Evolutionary conservation across 1,140 invertebrate species (phyloP), one percentile per base, ranked within the genome.

Genomic region (Meloidogyne floridensis): DNA sequence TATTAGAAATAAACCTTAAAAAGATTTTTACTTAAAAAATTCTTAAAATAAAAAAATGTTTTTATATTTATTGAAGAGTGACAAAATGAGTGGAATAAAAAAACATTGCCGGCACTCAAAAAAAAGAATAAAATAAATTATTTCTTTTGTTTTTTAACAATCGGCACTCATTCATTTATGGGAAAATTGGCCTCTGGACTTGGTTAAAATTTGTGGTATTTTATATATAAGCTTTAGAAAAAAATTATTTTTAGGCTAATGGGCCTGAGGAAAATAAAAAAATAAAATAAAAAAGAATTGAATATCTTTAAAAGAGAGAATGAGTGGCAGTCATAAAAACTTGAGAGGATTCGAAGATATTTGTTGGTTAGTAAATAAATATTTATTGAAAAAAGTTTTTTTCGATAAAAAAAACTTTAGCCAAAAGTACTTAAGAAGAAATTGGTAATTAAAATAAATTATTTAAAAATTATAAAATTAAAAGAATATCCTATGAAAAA

Each of bases 221-320:
- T 32, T 32, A 8, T 47, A 47, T 6, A 47, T 6, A 65, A 65
- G 59, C n/a, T n/a, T 65, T 47, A 7, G n/a, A 65, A 65, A 65
- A 59, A 65, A 65, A 65, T 65, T 65, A 65, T 65, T 65, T 65
- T 65, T 65, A 65, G 59, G 59, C n/a, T 65, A 65, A 65, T 65
- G 59, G 59, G 59, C n/a, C 59, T 65, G 3, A 8, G 13, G n/a
- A 4, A 65, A 65, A n/a, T n/a, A n/a, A 65, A 65, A n/a, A 65
- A 5, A 65, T n/a, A n/a, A n/a, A 5, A 3, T 11, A 2, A n/a
- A n/a, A n/a, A n/a, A 65, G 1, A 65, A 65, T 2, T 5, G 13
- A 59, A 15, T 59, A 4, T 3, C 2, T 59, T 59, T 15, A 15
- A 59, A 56, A 56, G 13, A 56, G 13, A 59, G 8, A 15, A 15